Percentiles rank a stretch among this genome's conserved stretches.
Evolutionary conservation across 2,113 vertebrate species (phyloP).

Genomic region (Seriola rivoliana): DNA sequence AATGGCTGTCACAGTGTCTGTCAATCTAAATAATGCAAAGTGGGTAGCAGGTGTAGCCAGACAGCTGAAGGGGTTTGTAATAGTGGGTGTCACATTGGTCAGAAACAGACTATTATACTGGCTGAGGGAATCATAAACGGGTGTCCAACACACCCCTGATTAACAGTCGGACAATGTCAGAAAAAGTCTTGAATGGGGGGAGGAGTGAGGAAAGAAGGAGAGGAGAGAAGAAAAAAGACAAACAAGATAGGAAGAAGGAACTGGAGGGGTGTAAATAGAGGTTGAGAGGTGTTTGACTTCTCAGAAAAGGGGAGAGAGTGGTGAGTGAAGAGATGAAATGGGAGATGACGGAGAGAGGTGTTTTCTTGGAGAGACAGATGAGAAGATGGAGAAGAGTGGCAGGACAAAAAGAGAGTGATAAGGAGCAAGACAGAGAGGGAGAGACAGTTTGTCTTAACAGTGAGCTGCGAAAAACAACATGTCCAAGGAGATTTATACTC

Average conservation of each 20-base stretch:
- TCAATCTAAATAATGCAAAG: conserved; percentile 46
- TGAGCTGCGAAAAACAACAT: conserved; percentile 43
- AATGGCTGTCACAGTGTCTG: conserved; percentile 32
- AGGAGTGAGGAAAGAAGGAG: background rate
- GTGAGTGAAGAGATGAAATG: conserved; percentile 21
- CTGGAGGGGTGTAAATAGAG: conserved; percentile 2
- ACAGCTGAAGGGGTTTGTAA: conserved; percentile 26
- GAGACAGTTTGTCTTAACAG: conserved; percentile 46
- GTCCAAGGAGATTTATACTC: conserved; percentile 39
- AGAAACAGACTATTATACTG: conserved; percentile 54
- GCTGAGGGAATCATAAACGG: conserved; percentile 35
- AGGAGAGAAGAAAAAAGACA: background rate
- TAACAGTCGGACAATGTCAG: conserved; percentile 42
- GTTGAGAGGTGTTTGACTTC: conserved; percentile 32
- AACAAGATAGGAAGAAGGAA: background rate
- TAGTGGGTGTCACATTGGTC: conserved; percentile 45
- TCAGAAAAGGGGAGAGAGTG: background rate
- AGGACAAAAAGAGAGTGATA: conserved; percentile 34
- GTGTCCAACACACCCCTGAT: conserved; percentile 31
- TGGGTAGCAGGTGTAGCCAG: conserved; percentile 29
- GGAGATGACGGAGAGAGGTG: conserved; percentile 43
- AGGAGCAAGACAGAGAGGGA: conserved; percentile 23
- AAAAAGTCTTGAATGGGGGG: background rate
- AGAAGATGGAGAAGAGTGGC: conserved; percentile 50
- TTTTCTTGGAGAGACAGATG: conserved; percentile 52